phyloP scores from a whole-genome alignment of 1,140 invertebrate genomes.

The Bacillus rossius region DNA sequence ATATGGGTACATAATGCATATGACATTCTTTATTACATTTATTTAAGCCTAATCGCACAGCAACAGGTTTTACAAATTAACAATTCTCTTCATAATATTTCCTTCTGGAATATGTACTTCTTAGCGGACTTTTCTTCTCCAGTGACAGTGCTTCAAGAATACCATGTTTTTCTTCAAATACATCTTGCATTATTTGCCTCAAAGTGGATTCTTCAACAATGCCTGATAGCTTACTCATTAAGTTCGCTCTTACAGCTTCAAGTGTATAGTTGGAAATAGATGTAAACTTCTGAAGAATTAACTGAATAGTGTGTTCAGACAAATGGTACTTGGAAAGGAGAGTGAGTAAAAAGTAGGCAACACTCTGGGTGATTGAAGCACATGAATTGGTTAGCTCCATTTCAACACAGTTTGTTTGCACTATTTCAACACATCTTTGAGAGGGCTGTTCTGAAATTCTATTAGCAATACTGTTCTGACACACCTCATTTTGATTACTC shows the following conservation, averaged over 20 bases:
- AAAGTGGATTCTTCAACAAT: not conserved
- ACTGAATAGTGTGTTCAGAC: not conserved
- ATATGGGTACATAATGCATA: slow-evolving; percentile 7
- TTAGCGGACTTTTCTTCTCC: not conserved
- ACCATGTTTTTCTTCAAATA: not conserved
- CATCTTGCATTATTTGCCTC: not conserved
- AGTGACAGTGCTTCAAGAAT: not conserved
- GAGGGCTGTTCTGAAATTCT: not conserved
- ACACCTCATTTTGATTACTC: not conserved
- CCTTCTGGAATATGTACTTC: not conserved
- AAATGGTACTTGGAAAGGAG: not conserved
- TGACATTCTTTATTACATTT: slow-evolving; percentile 8
- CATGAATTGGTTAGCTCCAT: too few relatives aligned
- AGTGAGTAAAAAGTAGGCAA: not conserved
- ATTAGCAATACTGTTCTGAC: not conserved
- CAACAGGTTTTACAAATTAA: not conserved
- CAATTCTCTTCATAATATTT: slow-evolving; percentile 3
- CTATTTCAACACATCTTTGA: not conserved
- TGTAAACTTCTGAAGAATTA: not conserved
- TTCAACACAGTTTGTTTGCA: too few relatives aligned
- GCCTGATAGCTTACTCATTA: not conserved
- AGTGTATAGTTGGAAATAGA: not conserved
- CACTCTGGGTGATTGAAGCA: not conserved
- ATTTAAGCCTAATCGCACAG: not conserved
- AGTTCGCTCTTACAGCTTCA: not conserved